phyloP scores from a whole-genome alignment of 1,140 invertebrate genomes.

The Cataglyphis hispanica region DNA sequence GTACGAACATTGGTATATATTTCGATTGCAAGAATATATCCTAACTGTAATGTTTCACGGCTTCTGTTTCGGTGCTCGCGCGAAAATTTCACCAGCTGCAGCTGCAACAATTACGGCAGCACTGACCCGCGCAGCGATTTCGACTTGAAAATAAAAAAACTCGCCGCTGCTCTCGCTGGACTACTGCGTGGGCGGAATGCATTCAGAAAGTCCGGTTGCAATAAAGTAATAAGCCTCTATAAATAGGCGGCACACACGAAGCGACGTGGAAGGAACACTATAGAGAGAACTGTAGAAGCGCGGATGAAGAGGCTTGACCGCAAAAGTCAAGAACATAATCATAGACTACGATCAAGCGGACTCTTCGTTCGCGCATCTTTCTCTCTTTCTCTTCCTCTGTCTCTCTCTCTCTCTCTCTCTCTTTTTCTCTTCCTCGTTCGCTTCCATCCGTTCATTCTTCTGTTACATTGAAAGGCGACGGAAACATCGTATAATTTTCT shows the following conservation, averaged over 20 bases:
- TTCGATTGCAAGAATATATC: background rate
- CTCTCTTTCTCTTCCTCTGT: background rate
- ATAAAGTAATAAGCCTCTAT: constrained; percentile 83
- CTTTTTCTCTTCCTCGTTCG: background rate
- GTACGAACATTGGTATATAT: background rate
- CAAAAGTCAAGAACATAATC: constrained; percentile 83
- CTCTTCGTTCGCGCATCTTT: constrained; percentile 37
- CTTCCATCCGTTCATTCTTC: constrained; percentile 8
- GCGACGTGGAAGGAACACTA: constrained; percentile 68
- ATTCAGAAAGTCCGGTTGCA: constrained; percentile 76
- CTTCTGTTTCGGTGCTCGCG: constrained; percentile 19
- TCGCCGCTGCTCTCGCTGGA: constrained; percentile 33
- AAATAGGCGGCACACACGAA: constrained; percentile 77
- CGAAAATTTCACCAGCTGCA: constrained; percentile 16
- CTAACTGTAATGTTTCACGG: background rate
- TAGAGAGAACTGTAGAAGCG: constrained; percentile 72
- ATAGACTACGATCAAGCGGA: constrained; percentile 78
- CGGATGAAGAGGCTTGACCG: constrained; percentile 80
- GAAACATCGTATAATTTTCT: constrained; percentile 64
- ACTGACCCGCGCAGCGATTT: constrained; percentile 22
- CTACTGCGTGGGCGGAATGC: constrained; percentile 77
- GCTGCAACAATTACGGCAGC: constrained; percentile 34
- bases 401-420: constrained; percentile 9
- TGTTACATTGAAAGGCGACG: constrained; percentile 57
- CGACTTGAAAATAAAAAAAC: constrained; percentile 20